Evolutionary conservation across 2,113 vertebrate species (phyloP).

Genomic region (Cromileptes altivelis): DNA sequence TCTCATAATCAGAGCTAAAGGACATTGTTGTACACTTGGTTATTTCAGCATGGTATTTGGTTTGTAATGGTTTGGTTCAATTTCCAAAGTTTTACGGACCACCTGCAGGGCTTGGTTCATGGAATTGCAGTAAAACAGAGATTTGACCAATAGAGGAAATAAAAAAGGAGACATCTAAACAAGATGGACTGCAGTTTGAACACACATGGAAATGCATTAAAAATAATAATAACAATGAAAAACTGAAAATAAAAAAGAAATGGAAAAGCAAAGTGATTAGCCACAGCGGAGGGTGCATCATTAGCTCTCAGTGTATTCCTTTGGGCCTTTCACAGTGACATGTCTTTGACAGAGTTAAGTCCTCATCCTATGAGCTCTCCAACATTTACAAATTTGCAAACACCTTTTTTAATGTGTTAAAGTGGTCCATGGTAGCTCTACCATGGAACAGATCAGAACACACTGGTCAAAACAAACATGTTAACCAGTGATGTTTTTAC

Average conservation of each 20-base stretch:
- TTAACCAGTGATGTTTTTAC: too few species aligned
- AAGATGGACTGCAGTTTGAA: constrained; percentile 1
- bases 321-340: not conserved
- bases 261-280: constrained; percentile 4
- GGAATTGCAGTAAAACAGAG: constrained; percentile 79
- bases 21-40: constrained; percentile 55
- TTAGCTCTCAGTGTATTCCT: not conserved
- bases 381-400: too few species aligned
- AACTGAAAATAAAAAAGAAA: not conserved
- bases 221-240: constrained; percentile 2
- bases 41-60: constrained; percentile 49
- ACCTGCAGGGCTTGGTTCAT: constrained; percentile 85
- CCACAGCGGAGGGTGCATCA: not conserved
- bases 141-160: constrained; percentile 31
- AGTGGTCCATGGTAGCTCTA: too few species aligned
- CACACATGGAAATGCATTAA: constrained; percentile 9
- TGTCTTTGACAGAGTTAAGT: not conserved
- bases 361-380: not conserved
- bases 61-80: constrained; percentile 57
- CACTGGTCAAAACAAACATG: too few species aligned
- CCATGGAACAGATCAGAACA: too few species aligned
- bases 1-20: constrained; percentile 41
- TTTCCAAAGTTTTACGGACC: constrained; percentile 75
- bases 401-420: too few species aligned
- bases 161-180: constrained; percentile 3